phyloP scores from a whole-genome alignment of 2,888 invertebrate species.

The Mythimna impura region DNA sequence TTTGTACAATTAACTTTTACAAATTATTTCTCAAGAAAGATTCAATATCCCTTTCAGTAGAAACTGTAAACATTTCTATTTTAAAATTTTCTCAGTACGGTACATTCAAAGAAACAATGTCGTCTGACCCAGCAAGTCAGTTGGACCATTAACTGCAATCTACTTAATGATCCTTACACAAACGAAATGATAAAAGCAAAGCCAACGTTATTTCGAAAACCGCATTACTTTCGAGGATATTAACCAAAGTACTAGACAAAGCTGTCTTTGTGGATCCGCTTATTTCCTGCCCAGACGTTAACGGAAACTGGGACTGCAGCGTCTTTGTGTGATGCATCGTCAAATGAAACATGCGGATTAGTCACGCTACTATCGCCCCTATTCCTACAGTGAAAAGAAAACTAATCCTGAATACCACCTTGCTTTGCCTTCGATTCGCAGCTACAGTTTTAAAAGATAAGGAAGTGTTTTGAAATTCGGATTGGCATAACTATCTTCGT shows the following conservation, averaged over 20 bases:
- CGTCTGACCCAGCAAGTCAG: conserved; percentile 38
- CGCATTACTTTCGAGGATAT: conserved; percentile 64
- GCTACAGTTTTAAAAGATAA: conserved; percentile 61
- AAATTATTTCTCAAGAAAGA: conserved; percentile 19
- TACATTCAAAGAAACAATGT: conserved; percentile 41
- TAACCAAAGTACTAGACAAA: conserved; percentile 75
- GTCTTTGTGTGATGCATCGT: conserved; percentile 71
- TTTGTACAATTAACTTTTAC: conserved; percentile 14
- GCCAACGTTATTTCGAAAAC: conserved; percentile 57
- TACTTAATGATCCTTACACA: conserved; percentile 54
- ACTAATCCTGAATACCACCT: conserved; percentile 42
- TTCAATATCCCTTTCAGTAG: conserved; percentile 1
- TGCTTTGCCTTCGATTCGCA: conserved; percentile 51
- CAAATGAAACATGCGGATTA: conserved; percentile 62
- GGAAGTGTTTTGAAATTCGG: conserved; percentile 58
- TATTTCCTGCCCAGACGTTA: conserved; percentile 87
- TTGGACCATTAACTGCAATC: conserved; percentile 51
- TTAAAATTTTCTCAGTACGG: conserved; percentile 30
- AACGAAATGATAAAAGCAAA: conserved; percentile 47
- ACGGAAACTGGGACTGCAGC: conserved; percentile 78
- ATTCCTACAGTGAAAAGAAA: conserved; percentile 38
- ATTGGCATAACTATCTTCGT: conserved; percentile 57
- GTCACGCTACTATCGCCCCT: conserved; percentile 51
- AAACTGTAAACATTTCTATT: conserved; percentile 21
- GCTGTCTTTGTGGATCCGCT: conserved; percentile 78